A percentile compares a stretch with the other conserved stretches of the same genome.
Evolutionary conservation across 2,888 invertebrate species (phyloP).

Genomic region (Siphlonurus alternatus): DNA sequence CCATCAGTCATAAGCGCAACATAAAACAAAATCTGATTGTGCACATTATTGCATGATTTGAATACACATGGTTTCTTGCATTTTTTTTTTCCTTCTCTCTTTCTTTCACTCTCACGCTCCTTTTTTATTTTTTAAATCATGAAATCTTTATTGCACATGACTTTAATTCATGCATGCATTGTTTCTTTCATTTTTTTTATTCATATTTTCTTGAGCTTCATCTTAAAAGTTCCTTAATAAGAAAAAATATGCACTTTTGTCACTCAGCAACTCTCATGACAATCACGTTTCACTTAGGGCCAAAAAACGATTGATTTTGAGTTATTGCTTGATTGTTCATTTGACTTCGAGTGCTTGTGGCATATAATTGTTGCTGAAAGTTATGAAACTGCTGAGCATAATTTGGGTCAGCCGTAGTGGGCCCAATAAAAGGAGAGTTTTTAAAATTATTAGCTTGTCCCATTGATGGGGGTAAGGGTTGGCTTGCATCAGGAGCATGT

Average conservation of each 20-base stretch:
- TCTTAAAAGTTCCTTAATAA: not conserved
- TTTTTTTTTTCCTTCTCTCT: not conserved
- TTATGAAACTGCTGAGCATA: conserved; percentile 92
- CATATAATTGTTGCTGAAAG: conserved; percentile 88
- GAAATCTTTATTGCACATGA: no score
- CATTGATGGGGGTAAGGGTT: conserved; percentile 63
- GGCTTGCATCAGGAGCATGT: conserved; percentile 43
- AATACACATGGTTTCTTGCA: not conserved
- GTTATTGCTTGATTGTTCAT: conserved; percentile 17
- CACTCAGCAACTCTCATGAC: not conserved
- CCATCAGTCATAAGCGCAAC: not conserved
- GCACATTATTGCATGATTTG: not conserved
- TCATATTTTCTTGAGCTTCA: not conserved
- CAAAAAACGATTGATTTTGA: conserved; percentile 18
- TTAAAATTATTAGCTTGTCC: conserved; percentile 54
- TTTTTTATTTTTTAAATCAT: not conserved
- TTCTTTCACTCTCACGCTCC: not conserved
- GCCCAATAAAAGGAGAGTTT: conserved; percentile 59
- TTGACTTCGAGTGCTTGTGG: conserved; percentile 58
- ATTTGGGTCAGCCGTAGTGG: conserved; percentile 74
- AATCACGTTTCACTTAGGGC: conserved; percentile 16
- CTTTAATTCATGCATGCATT: not conserved
- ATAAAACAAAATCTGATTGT: not conserved
- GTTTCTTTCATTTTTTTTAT: not conserved
- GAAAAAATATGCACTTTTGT: not conserved